Base-by-base conservation (phyloP, 1,140 invertebrate genomes). In the Macrocentrus cingulum region DNA sequence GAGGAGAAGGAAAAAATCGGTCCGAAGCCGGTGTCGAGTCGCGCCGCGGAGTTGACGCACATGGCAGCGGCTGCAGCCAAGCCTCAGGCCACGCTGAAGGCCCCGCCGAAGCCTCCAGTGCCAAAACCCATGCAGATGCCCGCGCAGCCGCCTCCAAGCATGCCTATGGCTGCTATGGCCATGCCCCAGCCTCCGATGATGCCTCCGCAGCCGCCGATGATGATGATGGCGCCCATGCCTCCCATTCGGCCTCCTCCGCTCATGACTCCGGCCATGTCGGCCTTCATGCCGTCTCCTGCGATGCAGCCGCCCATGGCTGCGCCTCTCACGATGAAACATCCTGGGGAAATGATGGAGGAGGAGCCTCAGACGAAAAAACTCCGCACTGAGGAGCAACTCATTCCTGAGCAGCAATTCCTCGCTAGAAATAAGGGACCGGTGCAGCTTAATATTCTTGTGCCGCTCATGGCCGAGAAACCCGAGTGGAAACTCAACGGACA, bases 401-500 rank as follows among this genome's bases (percentile, higher is more conserved):
- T 98, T 60, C 90, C 95, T 0, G 97, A 99, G 80, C 82, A 85
- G 59, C 83, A 88, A 16, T 97, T 94, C 82, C 74, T 95, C 15
- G 80, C 85, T 11, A 85, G 86, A 60, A 84, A 91, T 68, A 83
- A 83, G 71, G 85, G 84, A 64, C 88, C 89, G 9, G 86, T 94
- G 2, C 87, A 85, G 32, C 83, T 96, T 59, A 90, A 88, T 66
- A 87, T 96, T 13, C 77, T 84, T 52, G 85, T 96, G 2, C 95
- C 96, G 1, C 82, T 89, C 67, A 84, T 90, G 70, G 82, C 88
- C 0, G 94, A 98, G 65, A 97, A 97, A 70, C 80, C 91, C 0
- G 97, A 99, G 84, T 98, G 95, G 95, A 92, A 94, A 64, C 81
- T 99, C n/a, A 92, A 91, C 75, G 97, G 97, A 0, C 95, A 98